These are phyloP conservation scores for Porites evermanni DNA, from an alignment of 92 coral and sea anemone genomes.

Conservation along the genomic window DNA sequence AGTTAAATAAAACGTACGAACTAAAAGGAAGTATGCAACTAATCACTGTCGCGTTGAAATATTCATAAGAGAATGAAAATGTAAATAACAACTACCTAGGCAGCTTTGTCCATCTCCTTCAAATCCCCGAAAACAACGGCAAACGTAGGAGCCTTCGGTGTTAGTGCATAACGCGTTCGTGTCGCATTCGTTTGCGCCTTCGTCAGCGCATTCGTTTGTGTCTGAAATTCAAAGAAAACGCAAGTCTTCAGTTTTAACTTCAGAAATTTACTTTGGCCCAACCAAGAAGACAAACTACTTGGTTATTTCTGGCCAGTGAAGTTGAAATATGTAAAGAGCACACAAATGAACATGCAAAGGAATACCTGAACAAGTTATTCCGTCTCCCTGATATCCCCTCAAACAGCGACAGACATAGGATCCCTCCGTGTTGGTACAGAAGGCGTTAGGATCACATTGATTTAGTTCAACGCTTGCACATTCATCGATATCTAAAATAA, in stretches of 20 bases:
- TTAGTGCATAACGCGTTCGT: slow-evolving; percentile 23
- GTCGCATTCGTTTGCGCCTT: slow-evolving; percentile 28
- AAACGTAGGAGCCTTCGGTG: slow-evolving; percentile 24
- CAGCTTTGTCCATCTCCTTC: slow-evolving; percentile 36
- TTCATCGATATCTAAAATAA: slow-evolving; percentile 19
- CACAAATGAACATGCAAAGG: not conserved
- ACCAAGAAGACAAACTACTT: too few relatives aligned
- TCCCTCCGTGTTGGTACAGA: slow-evolving; percentile 39
- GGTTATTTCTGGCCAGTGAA: not conserved
- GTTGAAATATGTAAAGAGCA: not conserved
- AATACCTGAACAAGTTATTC: slow-evolving; percentile 55
- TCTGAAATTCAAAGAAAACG: not conserved
- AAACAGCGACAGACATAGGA: slow-evolving; percentile 66
- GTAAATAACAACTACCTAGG: slow-evolving; percentile 2
- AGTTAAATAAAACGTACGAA: not conserved
- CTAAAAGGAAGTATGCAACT: too few relatives aligned
- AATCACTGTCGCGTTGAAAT: not conserved
- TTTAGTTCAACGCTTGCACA: slow-evolving; percentile 11
- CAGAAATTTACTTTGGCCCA: too few relatives aligned
- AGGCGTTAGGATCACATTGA: slow-evolving; percentile 36
- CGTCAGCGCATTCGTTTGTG: not conserved
- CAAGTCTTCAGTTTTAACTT: too few relatives aligned
- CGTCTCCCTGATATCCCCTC: slow-evolving; percentile 66
- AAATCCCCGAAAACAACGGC: slow-evolving; percentile 22
- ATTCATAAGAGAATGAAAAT: too few relatives aligned